Evolutionary conservation across 2,797 vertebrate species (phyloP).

Genomic region (Orestias chungarensis): DNA sequence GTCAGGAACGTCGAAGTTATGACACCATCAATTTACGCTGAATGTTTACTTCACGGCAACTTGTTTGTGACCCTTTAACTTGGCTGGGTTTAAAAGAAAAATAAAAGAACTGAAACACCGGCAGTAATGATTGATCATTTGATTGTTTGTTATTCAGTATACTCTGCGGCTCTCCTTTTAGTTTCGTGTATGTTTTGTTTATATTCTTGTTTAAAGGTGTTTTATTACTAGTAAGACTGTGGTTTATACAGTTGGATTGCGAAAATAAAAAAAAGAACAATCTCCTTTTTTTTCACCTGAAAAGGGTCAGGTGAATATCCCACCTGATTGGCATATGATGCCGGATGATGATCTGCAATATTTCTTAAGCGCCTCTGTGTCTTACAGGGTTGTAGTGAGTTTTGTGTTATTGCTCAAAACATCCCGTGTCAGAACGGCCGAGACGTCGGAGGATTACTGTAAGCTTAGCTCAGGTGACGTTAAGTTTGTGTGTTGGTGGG

Average conservation of each 20-base stretch:
- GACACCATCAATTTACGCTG: constrained; percentile 74
- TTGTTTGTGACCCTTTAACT: constrained; percentile 62
- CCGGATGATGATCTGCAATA: constrained; percentile 61
- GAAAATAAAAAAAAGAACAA: constrained; percentile 4
- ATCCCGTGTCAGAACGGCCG: constrained; percentile 69
- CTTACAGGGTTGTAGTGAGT: constrained; percentile 69
- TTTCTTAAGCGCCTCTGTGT: constrained; percentile 62
- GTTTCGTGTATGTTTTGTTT: constrained; percentile 9
- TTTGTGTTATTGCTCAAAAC: constrained; percentile 79
- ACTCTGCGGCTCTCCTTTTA: constrained; percentile 4
- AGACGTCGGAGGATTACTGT: constrained; percentile 76
- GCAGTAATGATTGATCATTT: constrained; percentile 8
- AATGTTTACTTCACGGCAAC: constrained; percentile 65
- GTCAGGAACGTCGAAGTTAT: constrained; percentile 70
- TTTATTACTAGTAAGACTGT: constrained; percentile 3
- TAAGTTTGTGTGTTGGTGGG: constrained; percentile 15
- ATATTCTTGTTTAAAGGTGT: constrained; percentile 2
- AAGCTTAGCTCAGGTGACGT: constrained; percentile 75
- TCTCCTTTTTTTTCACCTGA: constrained; percentile 1
- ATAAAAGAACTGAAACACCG: background rate
- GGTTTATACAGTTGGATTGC: constrained; percentile 17
- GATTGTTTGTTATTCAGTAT: constrained; percentile 2
- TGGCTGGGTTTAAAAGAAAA: constrained; percentile 29
- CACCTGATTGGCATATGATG: constrained; percentile 40
- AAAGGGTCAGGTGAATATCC: constrained; percentile 18